These are phyloP conservation scores for Metacarcinus magister DNA, from an alignment of 2,888 invertebrate genomes.

Conservation along the genomic window DNA sequence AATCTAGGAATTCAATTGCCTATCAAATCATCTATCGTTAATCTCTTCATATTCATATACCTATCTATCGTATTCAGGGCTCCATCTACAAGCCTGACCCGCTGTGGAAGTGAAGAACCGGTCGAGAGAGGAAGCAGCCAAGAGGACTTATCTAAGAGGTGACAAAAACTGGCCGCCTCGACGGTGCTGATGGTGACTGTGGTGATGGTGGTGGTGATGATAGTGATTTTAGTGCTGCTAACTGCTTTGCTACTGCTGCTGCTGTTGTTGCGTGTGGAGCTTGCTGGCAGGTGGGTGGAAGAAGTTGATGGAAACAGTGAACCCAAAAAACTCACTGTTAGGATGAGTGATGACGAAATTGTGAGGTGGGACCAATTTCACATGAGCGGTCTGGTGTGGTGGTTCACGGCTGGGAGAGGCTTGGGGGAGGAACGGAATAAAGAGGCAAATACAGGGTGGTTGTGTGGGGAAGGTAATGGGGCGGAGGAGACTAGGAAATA, in stretches of 20 bases:
- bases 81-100: background rate
- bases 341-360: background rate
- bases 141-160: background rate
- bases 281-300: background rate
- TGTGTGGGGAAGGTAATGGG: background rate
- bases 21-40: background rate
- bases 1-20: background rate
- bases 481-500: background rate
- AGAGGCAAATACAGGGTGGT: background rate
- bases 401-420: background rate
- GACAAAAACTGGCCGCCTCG: background rate
- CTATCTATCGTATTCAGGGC: background rate
- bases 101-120: background rate
- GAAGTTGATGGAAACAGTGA: background rate
- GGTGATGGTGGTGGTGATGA: constrained; percentile 37
- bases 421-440: background rate
- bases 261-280: background rate
- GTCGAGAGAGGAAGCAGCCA: background rate
- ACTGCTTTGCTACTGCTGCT: background rate
- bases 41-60: background rate
- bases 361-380: constrained; percentile 5
- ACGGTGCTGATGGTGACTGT: background rate
- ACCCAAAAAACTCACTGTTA: background rate
- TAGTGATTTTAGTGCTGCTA: background rate
- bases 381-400: background rate